Evolutionary conservation across 2,113 vertebrate species (phyloP), one percentile per base, ranked within the genome.

Genomic region (Noturus placidus): DNA sequence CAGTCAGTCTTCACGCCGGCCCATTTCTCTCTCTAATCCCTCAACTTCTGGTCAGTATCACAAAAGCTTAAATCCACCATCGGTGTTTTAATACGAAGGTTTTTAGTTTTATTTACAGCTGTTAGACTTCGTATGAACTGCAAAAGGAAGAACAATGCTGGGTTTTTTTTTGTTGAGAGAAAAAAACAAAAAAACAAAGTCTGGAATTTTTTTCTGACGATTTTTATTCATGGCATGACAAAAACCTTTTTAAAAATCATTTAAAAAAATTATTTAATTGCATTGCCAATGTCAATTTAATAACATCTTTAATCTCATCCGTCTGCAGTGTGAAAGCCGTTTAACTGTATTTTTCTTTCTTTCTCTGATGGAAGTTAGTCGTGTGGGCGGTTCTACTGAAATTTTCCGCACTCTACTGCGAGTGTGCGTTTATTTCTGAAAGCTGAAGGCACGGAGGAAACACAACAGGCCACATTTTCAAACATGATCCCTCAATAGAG

Each of bases 341-440:
- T 83, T 83, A 61, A 63, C n/a, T 9, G 38, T 33, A 20, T 67
- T 56, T 61, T 79, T 88, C 65, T 57, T 22, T 69, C 3, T 46
- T 69, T 86, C 65, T 59, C 81, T 35, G 78, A 80, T 74, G 76
- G 11, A 56, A 63, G 46, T 87, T 80, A 72, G 63, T 84, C 14
- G 14, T 35, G 87, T 90, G 77, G 87, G 88, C 56, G 85, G 86
- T 59, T 82, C 38, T 7, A 72, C 79, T 87, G 78, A 83, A 85
- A 74, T 74, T 80, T 69, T 61, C 61, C 17, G 38, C 8, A 50
- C 77, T 79, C 72, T 17, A 11, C 35, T 38, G 35, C 33, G n/a
- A 79, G 79, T 83, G 74, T 63, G 57, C 35, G 80, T 82, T 61
- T 57, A 72, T 86, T 85, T 88, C 77, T 87, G 86, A 89, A 86